Evolutionary conservation across 2,888 invertebrate species (phyloP).

Genomic region (Lomographa bimaculata): DNA sequence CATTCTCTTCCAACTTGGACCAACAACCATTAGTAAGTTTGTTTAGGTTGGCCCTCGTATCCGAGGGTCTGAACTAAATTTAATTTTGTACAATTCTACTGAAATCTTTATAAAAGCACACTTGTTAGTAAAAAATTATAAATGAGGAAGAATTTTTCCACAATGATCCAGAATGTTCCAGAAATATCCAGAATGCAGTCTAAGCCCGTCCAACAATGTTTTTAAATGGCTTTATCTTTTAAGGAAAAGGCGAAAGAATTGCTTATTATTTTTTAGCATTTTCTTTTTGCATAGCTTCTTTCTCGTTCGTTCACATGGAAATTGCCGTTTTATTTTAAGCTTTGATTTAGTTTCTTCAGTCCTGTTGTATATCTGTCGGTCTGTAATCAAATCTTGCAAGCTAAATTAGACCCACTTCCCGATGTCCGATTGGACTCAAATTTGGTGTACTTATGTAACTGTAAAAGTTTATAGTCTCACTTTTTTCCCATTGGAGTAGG

Average conservation of each 20-base stretch:
- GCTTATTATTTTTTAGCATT: conserved; percentile 29
- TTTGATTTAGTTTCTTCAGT: too few relatives aligned
- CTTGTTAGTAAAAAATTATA: conserved; percentile 19
- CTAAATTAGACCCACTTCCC: too few relatives aligned
- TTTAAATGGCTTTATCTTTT: conserved; percentile 29
- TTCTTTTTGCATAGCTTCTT: conserved; percentile 12
- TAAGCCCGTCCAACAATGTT: conserved; percentile 20
- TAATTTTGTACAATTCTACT: conserved; percentile 57
- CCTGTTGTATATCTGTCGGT: too few relatives aligned
- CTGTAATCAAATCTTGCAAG: too few relatives aligned
- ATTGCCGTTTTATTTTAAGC: conserved; percentile 12
- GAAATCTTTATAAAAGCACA: conserved; percentile 43
- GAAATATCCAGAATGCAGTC: conserved; percentile 10
- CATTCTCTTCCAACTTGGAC: conserved; percentile 17
- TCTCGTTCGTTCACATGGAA: conserved; percentile 3
- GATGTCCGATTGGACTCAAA: too few relatives aligned
- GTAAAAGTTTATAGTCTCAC: too few relatives aligned
- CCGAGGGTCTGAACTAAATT: conserved; percentile 54
- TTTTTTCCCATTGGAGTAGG: too few relatives aligned
- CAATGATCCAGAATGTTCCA: conserved; percentile 4
- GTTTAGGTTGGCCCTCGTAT: conserved; percentile 53
- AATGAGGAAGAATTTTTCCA: conserved; percentile 15
- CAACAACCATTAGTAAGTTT: conserved; percentile 48
- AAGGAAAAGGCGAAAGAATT: conserved; percentile 24
- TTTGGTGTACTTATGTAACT: too few relatives aligned